Conservation (phyloP, 1,140 invertebrate genomes). For the Formica exsecta region DNA sequence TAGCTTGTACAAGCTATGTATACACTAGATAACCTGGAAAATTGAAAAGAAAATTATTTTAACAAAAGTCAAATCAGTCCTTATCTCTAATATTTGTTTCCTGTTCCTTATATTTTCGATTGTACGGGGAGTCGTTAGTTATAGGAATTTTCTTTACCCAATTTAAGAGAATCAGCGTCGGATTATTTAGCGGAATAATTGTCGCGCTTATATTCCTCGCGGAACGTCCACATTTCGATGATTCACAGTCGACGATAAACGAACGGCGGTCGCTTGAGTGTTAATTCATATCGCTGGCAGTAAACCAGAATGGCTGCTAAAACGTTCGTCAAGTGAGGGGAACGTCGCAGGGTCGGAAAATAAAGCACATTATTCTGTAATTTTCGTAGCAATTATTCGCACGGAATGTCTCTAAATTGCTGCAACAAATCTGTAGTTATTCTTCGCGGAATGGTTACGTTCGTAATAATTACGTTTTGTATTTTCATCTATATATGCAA, state of each 20-base stretch:
- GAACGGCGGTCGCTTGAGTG: conserved; percentile 42
- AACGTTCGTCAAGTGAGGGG: conserved; percentile 23
- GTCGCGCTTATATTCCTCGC: conserved; percentile 34
- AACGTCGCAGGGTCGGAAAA: neutral
- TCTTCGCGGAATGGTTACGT: neutral
- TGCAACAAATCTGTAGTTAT: neutral
- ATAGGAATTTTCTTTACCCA: neutral
- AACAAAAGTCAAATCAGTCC: too few relatives aligned
- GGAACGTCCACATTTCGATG: conserved; percentile 24
- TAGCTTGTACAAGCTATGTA: too few relatives aligned
- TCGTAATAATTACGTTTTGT: neutral
- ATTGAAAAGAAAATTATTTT: too few relatives aligned
- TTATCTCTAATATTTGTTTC: too few relatives aligned
- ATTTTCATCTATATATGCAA: neutral
- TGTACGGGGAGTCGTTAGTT: neutral
- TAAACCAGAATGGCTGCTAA: conserved; percentile 60
- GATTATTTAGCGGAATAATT: conserved; percentile 50
- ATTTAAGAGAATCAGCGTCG: conserved; percentile 25
- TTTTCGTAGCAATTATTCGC: neutral
- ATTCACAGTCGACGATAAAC: conserved; percentile 56
- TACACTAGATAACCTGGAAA: too few relatives aligned
- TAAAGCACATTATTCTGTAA: conserved; percentile 1
- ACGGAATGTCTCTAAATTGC: neutral
- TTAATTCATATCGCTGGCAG: conserved; percentile 53
- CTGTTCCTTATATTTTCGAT: too few relatives aligned